Evolutionary conservation across 2,113 vertebrate genomes (phyloP).

Genomic region (Hippolais icterina): DNA sequence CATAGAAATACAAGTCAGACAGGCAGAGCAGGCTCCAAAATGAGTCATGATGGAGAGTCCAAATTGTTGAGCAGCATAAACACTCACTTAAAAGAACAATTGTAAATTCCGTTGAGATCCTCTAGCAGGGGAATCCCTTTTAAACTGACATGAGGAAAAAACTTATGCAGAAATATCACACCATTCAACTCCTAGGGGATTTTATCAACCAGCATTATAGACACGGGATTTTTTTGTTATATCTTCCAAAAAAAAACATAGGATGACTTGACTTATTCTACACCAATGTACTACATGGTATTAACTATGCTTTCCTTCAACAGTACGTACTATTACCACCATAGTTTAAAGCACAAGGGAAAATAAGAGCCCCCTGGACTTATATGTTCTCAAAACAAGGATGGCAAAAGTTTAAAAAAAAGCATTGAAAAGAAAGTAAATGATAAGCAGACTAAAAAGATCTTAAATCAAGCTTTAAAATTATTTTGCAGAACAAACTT

Average conservation of each 20-base stretch:
- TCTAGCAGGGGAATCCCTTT: not conserved
- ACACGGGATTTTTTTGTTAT: not conserved
- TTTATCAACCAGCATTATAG: not conserved
- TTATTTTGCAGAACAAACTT: not conserved
- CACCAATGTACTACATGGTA: not conserved
- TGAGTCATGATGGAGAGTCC: not conserved
- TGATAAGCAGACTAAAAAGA: not conserved
- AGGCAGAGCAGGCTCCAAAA: constrained; percentile 1
- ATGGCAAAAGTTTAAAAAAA: not conserved
- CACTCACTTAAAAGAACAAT: constrained; percentile 19
- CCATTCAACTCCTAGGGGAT: not conserved
- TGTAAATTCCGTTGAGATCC: not conserved
- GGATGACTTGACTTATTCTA: not conserved
- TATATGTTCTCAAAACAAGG: not conserved
- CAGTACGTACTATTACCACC: not conserved
- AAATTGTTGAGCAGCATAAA: not conserved
- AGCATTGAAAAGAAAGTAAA: not conserved
- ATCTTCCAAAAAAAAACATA: not conserved
- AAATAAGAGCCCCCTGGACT: not conserved
- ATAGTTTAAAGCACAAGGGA: not conserved
- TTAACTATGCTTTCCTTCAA: not conserved
- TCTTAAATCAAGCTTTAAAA: not conserved
- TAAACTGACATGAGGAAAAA: not conserved
- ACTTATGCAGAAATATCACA: not conserved
- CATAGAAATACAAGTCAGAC: not conserved